These are phyloP conservation scores for Brachirus orientalis DNA, from an alignment of 2,113 vertebrate species.

Conservation along the genomic window DNA sequence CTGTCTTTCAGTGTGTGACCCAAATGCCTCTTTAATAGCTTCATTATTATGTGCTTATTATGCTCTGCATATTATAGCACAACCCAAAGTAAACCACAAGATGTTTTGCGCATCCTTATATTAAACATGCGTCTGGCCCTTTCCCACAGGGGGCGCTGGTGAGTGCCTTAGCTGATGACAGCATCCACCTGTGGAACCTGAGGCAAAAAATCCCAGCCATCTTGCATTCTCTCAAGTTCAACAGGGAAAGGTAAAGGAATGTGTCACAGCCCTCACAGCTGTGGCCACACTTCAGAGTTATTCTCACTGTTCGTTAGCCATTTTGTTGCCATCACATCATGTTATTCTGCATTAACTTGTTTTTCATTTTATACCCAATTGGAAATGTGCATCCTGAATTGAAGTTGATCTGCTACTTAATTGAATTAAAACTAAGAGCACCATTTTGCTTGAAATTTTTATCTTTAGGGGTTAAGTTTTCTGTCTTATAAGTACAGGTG, in stretches of 20 bases:
- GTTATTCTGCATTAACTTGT: no score
- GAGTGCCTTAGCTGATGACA: slow-evolving; percentile 99
- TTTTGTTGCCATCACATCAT: no score
- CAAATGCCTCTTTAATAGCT: background rate
- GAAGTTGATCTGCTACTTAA: no score
- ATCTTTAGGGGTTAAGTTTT: no score
- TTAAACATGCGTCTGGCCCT: background rate
- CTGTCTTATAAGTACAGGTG: no score
- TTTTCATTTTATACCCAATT: no score
- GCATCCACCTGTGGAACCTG: slow-evolving; percentile 97
- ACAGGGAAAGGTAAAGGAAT: slow-evolving; percentile 89
- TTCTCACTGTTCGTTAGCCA: no score
- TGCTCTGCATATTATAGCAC: no score
- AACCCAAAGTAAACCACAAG: background rate
- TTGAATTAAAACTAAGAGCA: no score
- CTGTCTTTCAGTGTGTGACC: background rate
- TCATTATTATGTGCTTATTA: background rate
- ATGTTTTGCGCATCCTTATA: background rate
- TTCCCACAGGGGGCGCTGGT: slow-evolving; percentile 93
- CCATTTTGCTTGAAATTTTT: no score
- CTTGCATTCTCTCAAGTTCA: slow-evolving; percentile 97
- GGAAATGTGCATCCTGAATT: no score
- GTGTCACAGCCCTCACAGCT: background rate
- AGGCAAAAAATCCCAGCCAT: slow-evolving; percentile 97
- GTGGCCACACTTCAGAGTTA: no score